phyloP scores from a whole-genome alignment of 1,140 invertebrate genomes.

The Campoletis sonorensis region DNA sequence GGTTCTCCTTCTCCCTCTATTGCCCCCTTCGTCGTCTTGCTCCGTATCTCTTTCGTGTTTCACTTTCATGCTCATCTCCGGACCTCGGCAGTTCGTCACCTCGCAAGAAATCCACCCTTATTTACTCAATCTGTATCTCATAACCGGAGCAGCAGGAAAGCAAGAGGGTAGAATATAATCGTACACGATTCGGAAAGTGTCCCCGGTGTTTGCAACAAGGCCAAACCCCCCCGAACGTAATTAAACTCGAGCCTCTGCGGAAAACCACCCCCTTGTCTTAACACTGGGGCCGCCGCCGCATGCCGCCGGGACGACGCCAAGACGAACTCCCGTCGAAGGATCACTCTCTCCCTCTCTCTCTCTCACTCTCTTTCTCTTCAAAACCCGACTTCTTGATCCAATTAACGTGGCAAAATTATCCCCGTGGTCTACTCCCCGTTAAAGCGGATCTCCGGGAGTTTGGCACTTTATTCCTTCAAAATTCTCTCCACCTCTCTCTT shows the following conservation, averaged over 20 bases:
- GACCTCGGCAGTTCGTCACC: conserved; percentile 2
- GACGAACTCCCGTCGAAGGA: conserved; percentile 41
- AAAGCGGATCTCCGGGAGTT: conserved; percentile 47
- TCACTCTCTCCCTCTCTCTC: background rate
- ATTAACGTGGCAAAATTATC: conserved; percentile 66
- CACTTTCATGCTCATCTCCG: background rate
- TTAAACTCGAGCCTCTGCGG: conserved; percentile 62
- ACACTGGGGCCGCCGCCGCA: conserved; percentile 30
- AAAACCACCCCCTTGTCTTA: conserved; percentile 7
- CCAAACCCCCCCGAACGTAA: conserved; percentile 59
- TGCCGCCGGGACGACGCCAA: conserved; percentile 37
- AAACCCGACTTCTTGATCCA: conserved; percentile 66
- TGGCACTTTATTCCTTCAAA: conserved; percentile 49
- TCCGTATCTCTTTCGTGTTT: background rate
- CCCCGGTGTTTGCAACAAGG: conserved; percentile 60
- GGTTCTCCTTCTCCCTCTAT: background rate
- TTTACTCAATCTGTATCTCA: conserved; percentile 53
- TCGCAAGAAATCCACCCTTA: conserved; percentile 45
- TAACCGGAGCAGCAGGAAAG: conserved; percentile 29
- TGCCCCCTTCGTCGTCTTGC: background rate
- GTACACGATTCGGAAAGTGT: conserved; percentile 56
- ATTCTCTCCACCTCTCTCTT: background rate
- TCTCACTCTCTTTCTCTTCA: conserved; percentile 39
- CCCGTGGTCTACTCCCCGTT: conserved; percentile 52
- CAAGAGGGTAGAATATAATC: conserved; percentile 51